Base-by-base conservation (phyloP, 2,888 invertebrate genomes). In the Drosophila nigritarsus region DNA sequence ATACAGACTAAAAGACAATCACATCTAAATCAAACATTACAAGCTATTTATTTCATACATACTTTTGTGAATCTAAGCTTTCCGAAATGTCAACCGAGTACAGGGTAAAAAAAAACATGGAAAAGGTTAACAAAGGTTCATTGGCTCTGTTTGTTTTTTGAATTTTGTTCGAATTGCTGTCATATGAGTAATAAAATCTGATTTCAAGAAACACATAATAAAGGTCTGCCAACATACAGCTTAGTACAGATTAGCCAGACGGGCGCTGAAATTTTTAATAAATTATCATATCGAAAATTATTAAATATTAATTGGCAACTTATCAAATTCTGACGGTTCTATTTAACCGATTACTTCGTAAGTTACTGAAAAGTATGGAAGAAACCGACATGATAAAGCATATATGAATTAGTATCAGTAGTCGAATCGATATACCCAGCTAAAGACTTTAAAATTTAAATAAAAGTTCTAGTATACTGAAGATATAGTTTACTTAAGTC, bases 141-240 rank as follows among this genome's bases (percentile, higher is more conserved):
- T 38, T 38, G 11, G 9, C 13, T 36, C 40, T 55, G 48, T 2
- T 38, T 38, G 11, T 15, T 65, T 60, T 13, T 27, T 65, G n/a
- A n/a, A 36, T 62, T 40, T 24, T 51, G 20, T 30, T 48, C 30
- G 34, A 62, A 56, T 59, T 45, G 34, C 18, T 59, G 42, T 49
- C 38, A 49, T 38, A 50, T 24, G 29, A 30, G 15, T 15, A 53
- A 36, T 42, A 42, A 54, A 49, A 56, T 42, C 24, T 20, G 38
- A 59, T 42, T 56, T 50, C 42, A 60, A 54, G 59, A n/a, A 40
- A 27, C 53, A 62, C 32, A 9, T 38, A 8, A 24, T n/a, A 50
- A 34, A 59, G 42, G 59, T 62, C 64, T 75, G 29, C 53, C 36
- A 34, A 49, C 27, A 45, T 20, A 38, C 40, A 30, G 11, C 15